phyloP scores from a whole-genome alignment of 2,797 vertebrate genomes.

The Muraenolepis orangiensis region DNA sequence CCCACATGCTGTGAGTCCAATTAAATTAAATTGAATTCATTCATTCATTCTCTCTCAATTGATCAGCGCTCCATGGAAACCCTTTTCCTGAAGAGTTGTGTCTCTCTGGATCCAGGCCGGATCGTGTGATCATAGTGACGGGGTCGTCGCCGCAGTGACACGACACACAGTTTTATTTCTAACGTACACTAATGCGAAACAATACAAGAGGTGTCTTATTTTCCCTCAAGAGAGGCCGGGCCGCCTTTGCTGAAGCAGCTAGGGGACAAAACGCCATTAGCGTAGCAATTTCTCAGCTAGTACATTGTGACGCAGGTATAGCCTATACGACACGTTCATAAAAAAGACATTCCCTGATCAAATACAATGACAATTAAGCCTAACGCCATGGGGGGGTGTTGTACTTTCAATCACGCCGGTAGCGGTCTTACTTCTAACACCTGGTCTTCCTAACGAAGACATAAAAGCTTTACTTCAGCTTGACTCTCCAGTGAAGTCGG shows the following conservation, averaged over 20 bases:
- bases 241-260: too few relatives aligned
- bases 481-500: background rate
- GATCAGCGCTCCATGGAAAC: background rate
- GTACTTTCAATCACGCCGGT: background rate
- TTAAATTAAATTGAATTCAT: background rate
- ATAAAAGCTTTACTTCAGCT: background rate
- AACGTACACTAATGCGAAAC: background rate
- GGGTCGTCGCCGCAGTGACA: background rate
- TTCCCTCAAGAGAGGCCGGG: too few relatives aligned
- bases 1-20: constrained; percentile 53
- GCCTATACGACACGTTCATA: background rate
- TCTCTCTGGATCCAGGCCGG: background rate
- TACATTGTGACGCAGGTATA: too few relatives aligned
- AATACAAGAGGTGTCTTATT: background rate
- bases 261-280: too few relatives aligned
- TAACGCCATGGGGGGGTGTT: background rate
- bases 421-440: too few relatives aligned
- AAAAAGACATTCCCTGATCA: background rate
- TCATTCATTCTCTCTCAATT: background rate
- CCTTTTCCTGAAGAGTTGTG: background rate
- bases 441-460: background rate
- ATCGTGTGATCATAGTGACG: background rate
- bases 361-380: background rate
- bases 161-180: background rate
- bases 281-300: too few relatives aligned